A percentile compares a stretch with the other conserved stretches of the same genome.
Evolutionary conservation across 2,113 vertebrate species (phyloP).

Genomic region (Oreochromis spilurus): DNA sequence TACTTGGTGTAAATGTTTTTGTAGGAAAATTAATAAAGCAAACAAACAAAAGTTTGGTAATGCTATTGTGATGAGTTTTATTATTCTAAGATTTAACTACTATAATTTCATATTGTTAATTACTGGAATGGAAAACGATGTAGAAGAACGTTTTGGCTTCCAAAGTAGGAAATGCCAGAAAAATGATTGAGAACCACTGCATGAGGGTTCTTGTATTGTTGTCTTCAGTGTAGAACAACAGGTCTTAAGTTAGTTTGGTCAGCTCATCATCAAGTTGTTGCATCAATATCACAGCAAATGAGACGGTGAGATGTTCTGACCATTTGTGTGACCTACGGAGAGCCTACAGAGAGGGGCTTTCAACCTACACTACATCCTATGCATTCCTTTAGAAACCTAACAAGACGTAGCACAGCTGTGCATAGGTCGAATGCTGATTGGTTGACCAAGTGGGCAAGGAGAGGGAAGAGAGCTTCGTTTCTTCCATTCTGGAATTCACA

Average conservation of each 20-base stretch:
- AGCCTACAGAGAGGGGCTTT: background rate
- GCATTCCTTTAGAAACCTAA: background rate
- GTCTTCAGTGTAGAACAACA: background rate
- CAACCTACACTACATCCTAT: background rate
- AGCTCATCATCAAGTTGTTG: background rate
- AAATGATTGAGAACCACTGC: background rate
- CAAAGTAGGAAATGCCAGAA: background rate
- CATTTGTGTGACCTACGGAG: background rate
- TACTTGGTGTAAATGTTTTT: background rate
- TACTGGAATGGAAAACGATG: background rate
- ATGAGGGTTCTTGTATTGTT: no score
- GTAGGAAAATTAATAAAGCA: background rate
- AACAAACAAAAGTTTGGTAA: background rate
- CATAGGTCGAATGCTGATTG: background rate
- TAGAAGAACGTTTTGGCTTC: background rate
- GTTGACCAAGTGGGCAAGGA: background rate
- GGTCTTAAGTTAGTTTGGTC: background rate
- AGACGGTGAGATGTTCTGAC: background rate
- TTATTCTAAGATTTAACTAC: background rate
- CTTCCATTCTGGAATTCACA: background rate
- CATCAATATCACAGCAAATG: background rate
- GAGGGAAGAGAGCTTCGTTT: background rate
- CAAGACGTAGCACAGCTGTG: background rate
- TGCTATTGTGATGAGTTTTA: background rate
- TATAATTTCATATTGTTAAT: background rate